Base-by-base conservation (phyloP, 1,140 invertebrate genomes). In the Neotoxoptera formosana region DNA sequence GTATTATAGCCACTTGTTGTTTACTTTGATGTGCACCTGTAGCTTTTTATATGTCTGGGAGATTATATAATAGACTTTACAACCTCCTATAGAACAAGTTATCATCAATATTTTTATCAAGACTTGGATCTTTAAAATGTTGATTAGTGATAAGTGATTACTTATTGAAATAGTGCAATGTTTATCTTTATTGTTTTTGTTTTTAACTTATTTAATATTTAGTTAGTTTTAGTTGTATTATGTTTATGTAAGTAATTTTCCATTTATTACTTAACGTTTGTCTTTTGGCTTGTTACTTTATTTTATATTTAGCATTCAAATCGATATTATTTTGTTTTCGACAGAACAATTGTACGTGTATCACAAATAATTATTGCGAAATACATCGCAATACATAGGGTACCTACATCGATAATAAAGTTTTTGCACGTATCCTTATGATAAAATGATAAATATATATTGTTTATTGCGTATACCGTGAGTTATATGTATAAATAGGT, bases 211-310 rank as follows among this genome's bases (percentile, higher is more conserved):
- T 36, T 81, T 36, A 25, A 45, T 25, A 86, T 34, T 36, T 88
- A 48, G 47, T 88, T 48, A 34, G 34, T 53, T 36, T 14, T 89
- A 56, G 34, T 89, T 89, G 36, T 56, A 34, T 89, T 89, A 89
- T 36, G 48, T 25, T 41, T 89, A 89, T 41, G 88, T 89, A 89
- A 89, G 88, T 89, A 89, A 25, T 41, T 56, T 89, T 89, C 21
- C 25, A 56, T 89, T 89, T 41, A 53, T 89, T 34, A 9, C 11
- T 89, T 89, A 84, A 84, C 8, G 17, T 7, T 51, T 51, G n/a
- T 48, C 23, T 47, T 47, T 53, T 89, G 83, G 83, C 30, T 89
- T 53, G 9, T 51, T 34, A 23, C 17, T 36, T 89, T 9, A 47
- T 30, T 20, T 7, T n/a, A 23, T 20, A 56, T 56, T 89, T 89